Base-by-base conservation (phyloP, 2,113 vertebrate species). In the Tachycineta bicolor region DNA sequence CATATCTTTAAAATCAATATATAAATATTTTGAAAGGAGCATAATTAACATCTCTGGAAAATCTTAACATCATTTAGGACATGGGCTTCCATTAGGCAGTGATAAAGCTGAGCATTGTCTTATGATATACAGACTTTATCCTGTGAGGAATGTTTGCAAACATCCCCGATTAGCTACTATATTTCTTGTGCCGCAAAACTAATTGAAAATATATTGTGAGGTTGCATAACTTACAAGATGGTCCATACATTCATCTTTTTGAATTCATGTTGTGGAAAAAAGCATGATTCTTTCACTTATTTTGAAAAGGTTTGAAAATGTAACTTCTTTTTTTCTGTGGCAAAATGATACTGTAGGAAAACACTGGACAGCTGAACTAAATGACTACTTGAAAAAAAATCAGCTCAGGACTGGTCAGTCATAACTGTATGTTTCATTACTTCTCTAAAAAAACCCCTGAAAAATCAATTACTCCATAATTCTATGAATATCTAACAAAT, bases 81-180 rank as follows among this genome's bases (percentile, higher is more conserved):
- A 59, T 71, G 15, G 22, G 44, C 10, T 90, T 33, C 19, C 70
- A 3, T 39, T 50, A 62, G 15, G 22, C 16, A 84, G 39, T n/a
- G 37, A 50, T 46, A 89, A 73, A 84, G 21, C 34, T 60, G 24
- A 89, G 22, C 37, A 20, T 26, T 68, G 26, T 7, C 12, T 63
- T 73, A 20, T 26, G 11, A 41, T 63, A 33, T 28, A 41, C 7
- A 62, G 41, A 78, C 26, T 39, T 56, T 47, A 70, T 7, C 22
- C 14, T 49, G 5, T n/a, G 31, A 82, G 24, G 13, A 75, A 63
- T 20, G 7, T 29, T 82, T 82, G 28, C 31, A 43, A 88, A 55
- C 8, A 49, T 94, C 6, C 6, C 14, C 0, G 0, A 11, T 20
- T 15, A 53, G 24, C n/a, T 82, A 56, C 28, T 71, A 15, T 11